Base-by-base conservation (phyloP, 2,888 invertebrate species). In the Mantis religiosa region DNA sequence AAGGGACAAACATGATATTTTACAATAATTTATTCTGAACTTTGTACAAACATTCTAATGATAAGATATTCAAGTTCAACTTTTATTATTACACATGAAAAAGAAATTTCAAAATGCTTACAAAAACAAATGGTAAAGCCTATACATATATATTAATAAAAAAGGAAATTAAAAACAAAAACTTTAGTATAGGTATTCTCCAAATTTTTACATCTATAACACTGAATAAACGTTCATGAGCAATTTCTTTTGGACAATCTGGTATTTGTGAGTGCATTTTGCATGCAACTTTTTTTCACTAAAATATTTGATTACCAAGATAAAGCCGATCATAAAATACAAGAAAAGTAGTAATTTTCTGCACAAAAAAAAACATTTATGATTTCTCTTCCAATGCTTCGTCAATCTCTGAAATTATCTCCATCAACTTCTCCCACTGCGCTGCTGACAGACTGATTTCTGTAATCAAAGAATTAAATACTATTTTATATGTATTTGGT, bases 391-490 rank as follows among this genome's bases (percentile, higher is more conserved):
- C 93, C 9, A 94, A 91, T 71, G 93, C 95, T 91, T 96, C 95
- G 92, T 97, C 96, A 81, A 98, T 95, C 91, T 97, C 97, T 91
- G 95, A 95, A 14, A 96, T 93, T 85, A 95, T 91, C 0, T 95
- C 94, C 91, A 96, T 94, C 15, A 98, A 93, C 91, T 96, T 96
- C 87, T 95, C 95, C 98, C 98, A 98, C 91, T 98, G 97, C 25
- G 95, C 94, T 89, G 95, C 94, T 7, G 95, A 95, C 89, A 98
- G 93, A 91, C 96, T 96, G 89, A 98, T 97, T 20, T 95, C 95
- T 95, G 92, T 71, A 93, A 92, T 88, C 87, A 86, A 90, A 71
- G 15, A 71, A 71, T 41, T 41, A 41, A 41, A 41, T 41, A 1
- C 12, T 12, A 41, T 6, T 41, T 3, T 1, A 41, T n/a, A 41